phyloP scores from a whole-genome alignment of 2,888 invertebrate genomes.

The Drosophila lacicola region DNA sequence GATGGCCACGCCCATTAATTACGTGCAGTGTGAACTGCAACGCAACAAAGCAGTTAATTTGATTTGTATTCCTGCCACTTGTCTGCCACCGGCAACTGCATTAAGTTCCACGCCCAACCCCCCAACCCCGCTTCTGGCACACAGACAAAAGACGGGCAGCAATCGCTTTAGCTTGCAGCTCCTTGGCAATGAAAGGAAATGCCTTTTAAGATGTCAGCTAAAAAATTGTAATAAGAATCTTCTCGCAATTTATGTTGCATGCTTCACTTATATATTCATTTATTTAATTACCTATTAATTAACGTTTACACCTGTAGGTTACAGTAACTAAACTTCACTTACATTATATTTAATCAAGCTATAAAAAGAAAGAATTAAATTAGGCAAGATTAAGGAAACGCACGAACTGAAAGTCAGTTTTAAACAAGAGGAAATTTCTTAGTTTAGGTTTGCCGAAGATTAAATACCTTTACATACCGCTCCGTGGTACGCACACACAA shows the following conservation, averaged over 20 bases:
- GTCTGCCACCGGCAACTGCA: slow-evolving; percentile 39
- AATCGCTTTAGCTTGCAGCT: neutral
- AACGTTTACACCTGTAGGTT: no score
- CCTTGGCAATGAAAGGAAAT: neutral
- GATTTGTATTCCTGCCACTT: slow-evolving; percentile 75
- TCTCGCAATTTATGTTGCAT: neutral
- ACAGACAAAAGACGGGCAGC: neutral
- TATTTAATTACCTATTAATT: no score
- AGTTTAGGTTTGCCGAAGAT: neutral
- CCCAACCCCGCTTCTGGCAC: slow-evolving; percentile 2
- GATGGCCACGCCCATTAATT: slow-evolving; percentile 43
- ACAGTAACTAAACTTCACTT: no score
- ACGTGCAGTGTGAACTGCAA: slow-evolving; percentile 15
- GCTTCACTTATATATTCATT: no score
- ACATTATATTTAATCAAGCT: no score
- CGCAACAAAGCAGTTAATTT: slow-evolving; percentile 60
- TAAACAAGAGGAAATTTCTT: no score
- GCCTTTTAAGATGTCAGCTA: slow-evolving; percentile 5
- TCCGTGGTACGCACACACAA: neutral
- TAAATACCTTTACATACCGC: neutral
- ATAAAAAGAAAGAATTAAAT: no score
- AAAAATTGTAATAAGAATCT: neutral
- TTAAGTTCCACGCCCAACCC: slow-evolving; percentile 17
- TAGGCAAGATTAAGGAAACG: no score
- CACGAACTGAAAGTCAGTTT: no score